Evolutionary conservation across 2,113 vertebrate species (phyloP).

Genomic region (Ictalurus furcatus): DNA sequence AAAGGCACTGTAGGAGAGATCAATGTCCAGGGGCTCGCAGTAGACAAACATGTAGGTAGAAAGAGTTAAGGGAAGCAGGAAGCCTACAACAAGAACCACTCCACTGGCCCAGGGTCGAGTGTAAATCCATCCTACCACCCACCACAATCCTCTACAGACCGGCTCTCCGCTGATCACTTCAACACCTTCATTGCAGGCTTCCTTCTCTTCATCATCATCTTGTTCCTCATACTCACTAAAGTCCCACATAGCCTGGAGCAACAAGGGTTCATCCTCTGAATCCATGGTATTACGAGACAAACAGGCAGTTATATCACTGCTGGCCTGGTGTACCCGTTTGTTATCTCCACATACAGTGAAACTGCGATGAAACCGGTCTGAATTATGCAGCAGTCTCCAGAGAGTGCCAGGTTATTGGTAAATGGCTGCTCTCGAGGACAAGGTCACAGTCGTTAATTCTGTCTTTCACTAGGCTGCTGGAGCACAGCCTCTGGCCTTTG

Average conservation of each 20-base stretch:
- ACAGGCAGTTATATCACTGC: conserved; percentile 9
- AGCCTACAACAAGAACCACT: conserved; percentile 79
- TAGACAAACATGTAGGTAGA: conserved; percentile 89
- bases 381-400: conserved; percentile 50
- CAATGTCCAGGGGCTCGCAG: conserved; percentile 92
- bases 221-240: conserved; percentile 55
- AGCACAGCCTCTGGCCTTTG: conserved; percentile 41
- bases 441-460: conserved; percentile 57
- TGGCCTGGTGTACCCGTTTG: background rate
- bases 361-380: conserved; percentile 43
- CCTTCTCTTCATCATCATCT: conserved; percentile 55
- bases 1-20: conserved; percentile 96
- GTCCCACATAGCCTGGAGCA: conserved; percentile 82
- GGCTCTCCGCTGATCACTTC: conserved; percentile 42
- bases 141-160: conserved; percentile 79
- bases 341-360: conserved; percentile 30
- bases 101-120: conserved; percentile 84
- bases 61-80: conserved; percentile 82
- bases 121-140: conserved; percentile 86
- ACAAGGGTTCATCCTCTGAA: conserved; percentile 85
- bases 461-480: conserved; percentile 51
- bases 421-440: conserved; percentile 43
- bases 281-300: conserved; percentile 79
- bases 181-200: conserved; percentile 52
- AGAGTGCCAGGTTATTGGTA: conserved; percentile 54